Percentiles rank a stretch among this genome's conserved stretches.
Conservation (phyloP, 1,140 invertebrate species). For the Drosophila sulfurigaster region DNA sequence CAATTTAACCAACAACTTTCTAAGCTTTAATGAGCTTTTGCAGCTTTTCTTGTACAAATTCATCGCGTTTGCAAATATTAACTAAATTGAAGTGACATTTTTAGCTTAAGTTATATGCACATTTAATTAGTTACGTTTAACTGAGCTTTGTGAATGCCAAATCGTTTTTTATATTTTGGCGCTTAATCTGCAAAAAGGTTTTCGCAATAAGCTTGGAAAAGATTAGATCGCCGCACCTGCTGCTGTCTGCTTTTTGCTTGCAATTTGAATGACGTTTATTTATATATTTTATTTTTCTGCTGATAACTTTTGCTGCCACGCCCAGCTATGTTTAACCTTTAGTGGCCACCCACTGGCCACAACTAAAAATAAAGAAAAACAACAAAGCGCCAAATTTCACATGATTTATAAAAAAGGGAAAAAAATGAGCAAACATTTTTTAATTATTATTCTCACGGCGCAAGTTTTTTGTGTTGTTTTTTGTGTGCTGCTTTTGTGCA, state of each 20-base stretch:
- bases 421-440: slow-evolving; percentile 48
- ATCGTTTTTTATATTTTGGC: slow-evolving; percentile 6
- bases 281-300: slow-evolving; percentile 2
- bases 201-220: slow-evolving; percentile 29
- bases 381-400: slow-evolving; percentile 56
- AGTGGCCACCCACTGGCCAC: slow-evolving; percentile 43
- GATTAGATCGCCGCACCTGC: slow-evolving; percentile 51
- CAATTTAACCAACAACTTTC: too few relatives aligned
- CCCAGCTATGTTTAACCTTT: slow-evolving; percentile 43
- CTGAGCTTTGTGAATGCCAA: slow-evolving; percentile 7
- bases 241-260: slow-evolving; percentile 12
- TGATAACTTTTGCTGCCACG: slow-evolving; percentile 22
- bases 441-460: slow-evolving; percentile 79
- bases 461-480: slow-evolving; percentile 33
- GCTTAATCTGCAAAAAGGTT: slow-evolving; percentile 25
- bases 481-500: too few relatives aligned
- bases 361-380: neutral
- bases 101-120: neutral
- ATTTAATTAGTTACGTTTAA: slow-evolving; percentile 40
- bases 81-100: slow-evolving; percentile 32
- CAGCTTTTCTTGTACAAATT: neutral
- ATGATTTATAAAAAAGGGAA: slow-evolving; percentile 32
- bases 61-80: neutral
- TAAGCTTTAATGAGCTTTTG: neutral
- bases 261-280: slow-evolving; percentile 37